Base-by-base conservation (phyloP, 64 coral and sea anemone species). In the Dendrophyllia cribrosa region DNA sequence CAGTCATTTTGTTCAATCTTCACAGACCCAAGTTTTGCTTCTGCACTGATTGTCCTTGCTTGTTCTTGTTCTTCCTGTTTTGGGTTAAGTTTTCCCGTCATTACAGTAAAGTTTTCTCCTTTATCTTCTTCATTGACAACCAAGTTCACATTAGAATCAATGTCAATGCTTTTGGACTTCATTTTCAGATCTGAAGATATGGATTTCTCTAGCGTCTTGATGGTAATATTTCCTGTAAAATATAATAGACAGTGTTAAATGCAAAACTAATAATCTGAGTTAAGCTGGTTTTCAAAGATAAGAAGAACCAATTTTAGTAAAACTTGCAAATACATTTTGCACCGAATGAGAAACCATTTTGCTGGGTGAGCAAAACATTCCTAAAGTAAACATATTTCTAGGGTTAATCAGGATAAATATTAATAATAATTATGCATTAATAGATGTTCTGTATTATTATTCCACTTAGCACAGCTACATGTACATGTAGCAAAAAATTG, bases 11-110 rank as follows among this genome's bases (percentile, higher is more conserved):
- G 43, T 12, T 87, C 82, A 22, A 93, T 14, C 72, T 58, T 87
- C 13, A 93, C 83, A 69, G 58, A 77, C 64, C 91, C 91, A 51
- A 66, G 59, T 93, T 93, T 93, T 82, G 83, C 91, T 53, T 93
- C 71, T 15, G 82, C 79, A 17, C 16, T 58, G 3, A 88, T 88
- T 74, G 51, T 72, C 52, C 58, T 88, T 75, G 26, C 16, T 20
- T 58, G 6, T 44, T 43, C 58, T 16, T 74, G 50, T 22, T 0
- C 9, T 15, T 76, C 66, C 3, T 43, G 3, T 45, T 74, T 43
- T 9, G 58, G 6, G 79, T 93, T 77, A 7, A 93, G 13, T 76
- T 74, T 16, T 16, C 49, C 91, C 11, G 70, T n/a, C 58, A 93
- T 25, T 2, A 76, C 75, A 6, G 53, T 87, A 46, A 76, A 87